These are phyloP conservation scores for Hassar affinis DNA, from an alignment of 2,113 vertebrate species.

Conservation along the genomic window DNA sequence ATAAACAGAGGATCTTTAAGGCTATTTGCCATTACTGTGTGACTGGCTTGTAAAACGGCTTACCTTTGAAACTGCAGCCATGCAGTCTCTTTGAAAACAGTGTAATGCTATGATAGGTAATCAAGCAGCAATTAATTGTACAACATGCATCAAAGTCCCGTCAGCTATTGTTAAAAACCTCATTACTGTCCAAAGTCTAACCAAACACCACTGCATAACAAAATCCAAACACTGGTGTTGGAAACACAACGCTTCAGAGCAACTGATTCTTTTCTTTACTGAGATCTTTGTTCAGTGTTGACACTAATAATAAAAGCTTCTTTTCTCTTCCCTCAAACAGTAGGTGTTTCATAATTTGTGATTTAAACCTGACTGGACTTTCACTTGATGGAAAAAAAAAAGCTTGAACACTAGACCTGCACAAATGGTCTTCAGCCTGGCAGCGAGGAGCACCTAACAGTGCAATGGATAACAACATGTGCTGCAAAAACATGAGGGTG, in stretches of 20 bases:
- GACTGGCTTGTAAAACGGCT: not conserved
- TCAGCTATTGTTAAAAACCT: not conserved
- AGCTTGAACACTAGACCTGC: slow-evolving; percentile 30
- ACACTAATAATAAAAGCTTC: slow-evolving; percentile 4
- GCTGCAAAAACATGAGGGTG: slow-evolving; percentile 68
- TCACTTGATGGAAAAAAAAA: not conserved
- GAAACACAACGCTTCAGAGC: not conserved
- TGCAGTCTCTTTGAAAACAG: not conserved
- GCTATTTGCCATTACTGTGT: not conserved
- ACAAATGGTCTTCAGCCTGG: slow-evolving; percentile 65
- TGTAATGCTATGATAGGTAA: not conserved
- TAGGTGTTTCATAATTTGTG: not conserved
- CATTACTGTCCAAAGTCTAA: not conserved
- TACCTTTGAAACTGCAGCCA: too few species aligned
- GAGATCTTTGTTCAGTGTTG: slow-evolving; percentile 10
- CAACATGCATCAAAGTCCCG: not conserved
- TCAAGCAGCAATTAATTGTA: not conserved
- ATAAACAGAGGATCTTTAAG: not conserved
- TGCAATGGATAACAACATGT: slow-evolving; percentile 60
- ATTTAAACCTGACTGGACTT: slow-evolving; percentile 17
- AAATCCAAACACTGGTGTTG: not conserved
- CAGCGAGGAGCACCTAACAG: slow-evolving; percentile 57
- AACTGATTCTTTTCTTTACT: not conserved
- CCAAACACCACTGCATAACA: not conserved
- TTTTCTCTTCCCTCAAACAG: not conserved